Evolutionary conservation across 2,888 invertebrate species (phyloP), one percentile per base, ranked within the genome.

Genomic region (Cerceris rybyensis): DNA sequence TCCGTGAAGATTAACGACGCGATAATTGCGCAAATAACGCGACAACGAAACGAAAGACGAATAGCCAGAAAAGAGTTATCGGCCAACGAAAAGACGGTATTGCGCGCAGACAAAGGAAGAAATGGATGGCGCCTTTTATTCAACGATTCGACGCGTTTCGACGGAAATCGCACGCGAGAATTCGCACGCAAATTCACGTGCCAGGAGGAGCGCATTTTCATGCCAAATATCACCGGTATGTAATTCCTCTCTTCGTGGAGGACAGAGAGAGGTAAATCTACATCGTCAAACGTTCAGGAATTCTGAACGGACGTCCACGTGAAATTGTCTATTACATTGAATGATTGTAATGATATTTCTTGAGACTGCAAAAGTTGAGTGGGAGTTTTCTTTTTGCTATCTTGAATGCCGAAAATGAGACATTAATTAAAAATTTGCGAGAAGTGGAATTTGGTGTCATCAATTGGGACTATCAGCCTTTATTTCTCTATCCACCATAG

Each of bases 51-150:
- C 58, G 74, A 64, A 75, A 78, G 78, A 80, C 74, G 74, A 78
- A 78, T 78, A 43, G 78, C 63, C 61, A 57, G 7, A 16, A 42
- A 70, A 80, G 80, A 80, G 50, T 78, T 78, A 80, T 80, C 70
- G 80, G 57, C 58, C 61, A 13, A 16, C 41, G 41, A 58, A 13
- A 28, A n/a, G 58, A 17, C 52, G 61, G 55, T 43, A 69, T 61
- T 39, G 39, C 52, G 14, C 59, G 57, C 63, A 14, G 49, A 54
- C 46, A 8, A 39, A 54, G 39, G 52, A 49, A 43, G 43, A 80
- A 70, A 81, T 77, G 76, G 73, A 81, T 80, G 81, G 58, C 67
- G 28, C 54, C 43, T 63, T 73, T 50, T 55, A 28, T 64, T 54
- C 68, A 46, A 55, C 39, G 65, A 70, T 80, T 80, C 68, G 71